A percentile compares a stretch with the other conserved stretches of the same genome.
Conservation (phyloP, 2,888 invertebrate genomes). For the Dugesia japonica region DNA sequence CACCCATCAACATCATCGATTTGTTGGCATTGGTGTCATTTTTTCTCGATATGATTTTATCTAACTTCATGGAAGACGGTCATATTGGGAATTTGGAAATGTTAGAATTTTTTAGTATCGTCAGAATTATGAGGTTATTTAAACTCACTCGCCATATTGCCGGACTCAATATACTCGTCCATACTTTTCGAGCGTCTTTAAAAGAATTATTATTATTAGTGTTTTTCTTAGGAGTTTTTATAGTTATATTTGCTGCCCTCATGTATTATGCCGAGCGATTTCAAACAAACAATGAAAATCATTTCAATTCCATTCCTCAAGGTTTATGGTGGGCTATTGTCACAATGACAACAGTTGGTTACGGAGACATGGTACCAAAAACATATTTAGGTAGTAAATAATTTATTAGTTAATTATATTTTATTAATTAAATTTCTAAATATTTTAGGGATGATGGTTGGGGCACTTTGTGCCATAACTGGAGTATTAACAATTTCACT, state of each 20-base stretch:
- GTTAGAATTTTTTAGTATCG: constrained; percentile 53
- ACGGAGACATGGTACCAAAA: constrained; percentile 79
- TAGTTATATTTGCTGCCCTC: constrained; percentile 81
- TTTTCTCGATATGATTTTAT: constrained; percentile 31
- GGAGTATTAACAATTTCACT: constrained; percentile 81
- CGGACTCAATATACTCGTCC: constrained; percentile 70
- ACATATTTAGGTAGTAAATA: constrained; percentile 22
- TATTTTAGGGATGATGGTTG: constrained; percentile 68
- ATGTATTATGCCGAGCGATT: constrained; percentile 80
- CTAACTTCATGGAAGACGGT: constrained; percentile 4
- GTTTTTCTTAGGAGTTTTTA: constrained; percentile 80
- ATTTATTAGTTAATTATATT: background rate
- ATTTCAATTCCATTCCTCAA: constrained; percentile 77
- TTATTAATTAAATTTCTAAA: no score
- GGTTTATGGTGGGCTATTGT: constrained; percentile 93
- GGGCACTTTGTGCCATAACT: constrained; percentile 73
- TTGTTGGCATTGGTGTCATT: constrained; percentile 34
- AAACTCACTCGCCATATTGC: constrained; percentile 33
- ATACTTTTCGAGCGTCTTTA: constrained; percentile 85
- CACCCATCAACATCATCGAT: constrained; percentile 82
- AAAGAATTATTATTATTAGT: constrained; percentile 79
- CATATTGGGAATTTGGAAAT: constrained; percentile 29
- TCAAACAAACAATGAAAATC: constrained; percentile 69
- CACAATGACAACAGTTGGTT: constrained; percentile 82
- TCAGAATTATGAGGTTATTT: constrained; percentile 34